Base-by-base conservation (phyloP, 2,113 vertebrate species). In the Ibidorhyncha struthersii region DNA sequence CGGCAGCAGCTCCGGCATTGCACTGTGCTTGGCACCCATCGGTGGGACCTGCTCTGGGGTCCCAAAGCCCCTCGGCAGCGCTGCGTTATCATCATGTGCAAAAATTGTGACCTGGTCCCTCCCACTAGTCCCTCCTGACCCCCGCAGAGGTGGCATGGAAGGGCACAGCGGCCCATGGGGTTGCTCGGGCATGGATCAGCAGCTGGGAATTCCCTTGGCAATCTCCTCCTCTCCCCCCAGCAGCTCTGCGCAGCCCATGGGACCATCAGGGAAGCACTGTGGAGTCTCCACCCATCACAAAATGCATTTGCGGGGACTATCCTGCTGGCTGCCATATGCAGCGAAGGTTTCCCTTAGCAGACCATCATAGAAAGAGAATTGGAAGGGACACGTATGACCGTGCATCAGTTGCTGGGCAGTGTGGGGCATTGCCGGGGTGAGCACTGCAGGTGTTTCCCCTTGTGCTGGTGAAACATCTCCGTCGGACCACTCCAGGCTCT, bases 51-150 rank as follows among this genome's bases (percentile, higher is more conserved):
- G 2, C 40, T 45, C 36, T 34, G 66, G 25, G 10, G 21, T 23
- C 14, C 29, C 74, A 69, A 58, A 53, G 47, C 21, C 32, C 21
- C 41, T 52, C 0, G 0, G 56, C 27, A 56, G 12, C 0, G 1
- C 50, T 47, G 36, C 8, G 8, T 40, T 76, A 16, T 17, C 34
- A 50, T 50, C 40, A 30, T 7, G 13, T 38, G 47, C 53, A 56
- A 90, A 88, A 77, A 5, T 38, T 10, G 0, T 38, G 55, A 49
- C 15, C 47, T 66, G 4, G n/a, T 26, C 27, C 50, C 50, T 66
- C 18, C 6, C 40, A 12, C 16, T 66, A 4, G n/a, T 26, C 27
- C 45, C 50, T 70, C 18, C 6, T 12, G 50, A 25, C 12, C 34
- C 34, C 4, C 3, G 30, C 27, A 58, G 58, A 56, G 34, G 30